Percentiles rank a stretch among this genome's conserved stretches.
phyloP scores from a whole-genome alignment of 2,797 vertebrate genomes.

The Cynodonichthys magdalenae region DNA sequence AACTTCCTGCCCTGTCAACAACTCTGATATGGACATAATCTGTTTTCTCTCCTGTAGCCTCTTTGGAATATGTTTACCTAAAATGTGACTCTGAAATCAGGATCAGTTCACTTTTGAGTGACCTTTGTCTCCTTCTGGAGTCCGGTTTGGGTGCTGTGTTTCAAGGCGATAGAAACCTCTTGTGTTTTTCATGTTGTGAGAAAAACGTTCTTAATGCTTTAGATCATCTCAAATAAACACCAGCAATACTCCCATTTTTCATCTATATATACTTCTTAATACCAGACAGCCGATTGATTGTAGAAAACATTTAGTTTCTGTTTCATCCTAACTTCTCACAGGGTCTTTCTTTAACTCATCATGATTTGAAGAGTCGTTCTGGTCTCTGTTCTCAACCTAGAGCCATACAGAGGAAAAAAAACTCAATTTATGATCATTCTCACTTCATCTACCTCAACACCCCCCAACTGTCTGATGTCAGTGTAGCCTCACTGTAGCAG shows the following conservation, averaged over 20 bases:
- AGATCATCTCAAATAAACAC: neutral
- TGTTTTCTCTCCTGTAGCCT: too few species aligned
- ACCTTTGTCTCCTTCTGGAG: neutral
- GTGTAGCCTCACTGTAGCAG: neutral
- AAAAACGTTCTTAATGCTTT: too few species aligned
- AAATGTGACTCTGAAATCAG: too few species aligned
- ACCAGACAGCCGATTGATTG: neutral
- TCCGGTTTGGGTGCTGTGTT: neutral
- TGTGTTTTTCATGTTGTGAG: neutral
- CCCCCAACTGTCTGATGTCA: neutral
- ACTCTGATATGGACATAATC: too few species aligned
- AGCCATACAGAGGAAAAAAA: neutral
- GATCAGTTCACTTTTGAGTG: too few species aligned
- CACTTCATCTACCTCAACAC: slow-evolving; percentile 43
- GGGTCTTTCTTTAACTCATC: neutral
- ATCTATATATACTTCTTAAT: neutral
- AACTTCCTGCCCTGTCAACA: too few species aligned
- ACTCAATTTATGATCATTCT: slow-evolving; percentile 3
- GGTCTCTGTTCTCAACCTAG: neutral
- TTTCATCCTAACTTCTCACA: neutral
- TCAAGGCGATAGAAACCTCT: neutral
- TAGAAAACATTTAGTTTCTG: neutral
- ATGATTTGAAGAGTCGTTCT: neutral
- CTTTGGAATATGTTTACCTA: too few species aligned
- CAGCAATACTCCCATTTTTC: neutral